Conservation (phyloP, 2,888 invertebrate species). For the Eucriotettix oculatus region DNA sequence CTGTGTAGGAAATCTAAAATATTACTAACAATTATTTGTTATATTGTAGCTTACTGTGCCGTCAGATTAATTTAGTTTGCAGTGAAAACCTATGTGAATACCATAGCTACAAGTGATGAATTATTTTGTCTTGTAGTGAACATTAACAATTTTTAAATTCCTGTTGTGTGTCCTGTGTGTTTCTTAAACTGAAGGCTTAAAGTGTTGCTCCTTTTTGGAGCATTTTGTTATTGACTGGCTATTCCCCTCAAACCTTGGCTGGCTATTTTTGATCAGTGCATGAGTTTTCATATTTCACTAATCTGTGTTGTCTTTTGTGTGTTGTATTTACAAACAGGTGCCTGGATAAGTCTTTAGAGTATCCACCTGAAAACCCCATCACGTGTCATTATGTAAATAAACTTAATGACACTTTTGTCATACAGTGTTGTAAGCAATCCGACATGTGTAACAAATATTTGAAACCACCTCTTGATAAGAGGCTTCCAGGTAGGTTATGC, state of each 20-base stretch:
- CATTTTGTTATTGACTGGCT: conserved; percentile 10
- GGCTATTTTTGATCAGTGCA: conserved; percentile 7
- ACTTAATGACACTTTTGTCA: conserved; percentile 59
- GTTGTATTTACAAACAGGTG: conserved; percentile 38
- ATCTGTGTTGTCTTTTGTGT: conserved; percentile 12
- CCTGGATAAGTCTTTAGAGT: conserved; percentile 52
- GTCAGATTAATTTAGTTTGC: no score
- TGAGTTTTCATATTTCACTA: conserved; percentile 1
- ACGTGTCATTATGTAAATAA: conserved; percentile 61
- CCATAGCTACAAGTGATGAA: no score
- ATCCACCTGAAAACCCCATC: conserved; percentile 66
- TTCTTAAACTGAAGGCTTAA: no score
- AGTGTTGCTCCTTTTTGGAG: no score
- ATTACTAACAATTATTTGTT: no score
- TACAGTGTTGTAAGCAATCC: conserved; percentile 65
- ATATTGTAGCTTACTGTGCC: no score
- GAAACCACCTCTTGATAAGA: conserved; percentile 47
- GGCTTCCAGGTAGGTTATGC: conserved; percentile 40
- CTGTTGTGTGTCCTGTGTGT: no score
- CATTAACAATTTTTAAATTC: no score
- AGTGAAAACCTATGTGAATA: no score
- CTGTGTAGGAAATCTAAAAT: no score
- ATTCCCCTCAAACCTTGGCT: conserved; percentile 15
- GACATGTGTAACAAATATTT: conserved; percentile 57
- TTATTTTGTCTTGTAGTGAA: no score